phyloP scores from a whole-genome alignment of 2,113 vertebrate species.

The Peromyscus californicus region DNA sequence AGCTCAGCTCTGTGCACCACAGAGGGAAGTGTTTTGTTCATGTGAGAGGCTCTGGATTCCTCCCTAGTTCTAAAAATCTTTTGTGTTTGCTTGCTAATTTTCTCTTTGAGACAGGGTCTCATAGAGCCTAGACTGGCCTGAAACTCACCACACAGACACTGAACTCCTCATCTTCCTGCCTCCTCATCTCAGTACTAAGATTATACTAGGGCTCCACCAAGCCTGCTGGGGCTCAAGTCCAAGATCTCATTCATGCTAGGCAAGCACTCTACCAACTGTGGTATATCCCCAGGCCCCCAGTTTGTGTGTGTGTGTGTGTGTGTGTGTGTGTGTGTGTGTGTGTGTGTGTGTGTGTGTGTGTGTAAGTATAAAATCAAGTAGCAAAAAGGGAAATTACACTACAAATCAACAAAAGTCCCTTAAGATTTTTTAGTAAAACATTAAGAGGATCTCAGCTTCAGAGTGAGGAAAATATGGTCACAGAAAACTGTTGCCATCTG shows the following conservation, averaged over 20 bases:
- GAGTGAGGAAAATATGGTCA: not conserved
- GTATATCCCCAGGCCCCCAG: not conserved
- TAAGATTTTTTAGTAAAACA: not conserved
- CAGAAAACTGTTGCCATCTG: not conserved
- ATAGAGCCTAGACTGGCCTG: not conserved
- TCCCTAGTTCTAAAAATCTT: not conserved
- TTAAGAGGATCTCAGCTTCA: not conserved
- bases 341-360: too few relatives aligned
- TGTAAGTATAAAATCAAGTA: not conserved
- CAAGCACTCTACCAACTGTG: too few relatives aligned
- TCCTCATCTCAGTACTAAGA: not conserved
- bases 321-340: accelerated
- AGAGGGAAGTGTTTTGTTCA: not conserved
- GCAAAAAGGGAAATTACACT: not conserved
- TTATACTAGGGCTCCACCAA: not conserved
- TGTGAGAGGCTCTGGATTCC: not conserved
- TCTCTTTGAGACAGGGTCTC: not conserved
- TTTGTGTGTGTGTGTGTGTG: not conserved
- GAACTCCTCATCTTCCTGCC: not conserved
- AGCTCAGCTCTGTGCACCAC: not conserved
- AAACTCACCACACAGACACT: not conserved
- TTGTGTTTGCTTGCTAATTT: not conserved
- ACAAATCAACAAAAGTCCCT: not conserved
- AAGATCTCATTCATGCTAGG: not conserved
- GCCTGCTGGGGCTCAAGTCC: not conserved